Conservation (phyloP, 2,797 vertebrate species). For the Myotis planiceps region DNA sequence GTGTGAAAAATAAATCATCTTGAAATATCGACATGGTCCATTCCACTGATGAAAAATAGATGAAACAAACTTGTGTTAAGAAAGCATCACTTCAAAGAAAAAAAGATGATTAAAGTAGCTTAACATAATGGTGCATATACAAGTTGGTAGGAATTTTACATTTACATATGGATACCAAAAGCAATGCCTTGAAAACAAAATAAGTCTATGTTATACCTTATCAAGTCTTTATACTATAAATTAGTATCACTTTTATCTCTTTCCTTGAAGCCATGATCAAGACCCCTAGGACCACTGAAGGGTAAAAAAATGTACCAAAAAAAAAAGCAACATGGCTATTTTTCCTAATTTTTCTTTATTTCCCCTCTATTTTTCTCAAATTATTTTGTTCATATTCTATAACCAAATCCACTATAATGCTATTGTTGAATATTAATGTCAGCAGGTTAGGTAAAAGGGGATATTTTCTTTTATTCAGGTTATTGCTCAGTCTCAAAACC, state of each 20-base stretch:
- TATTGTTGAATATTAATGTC: neutral
- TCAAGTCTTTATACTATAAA: neutral
- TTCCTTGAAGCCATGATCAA: neutral
- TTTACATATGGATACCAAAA: neutral
- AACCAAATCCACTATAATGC: neutral
- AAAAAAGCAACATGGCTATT: neutral
- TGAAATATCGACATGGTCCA: neutral
- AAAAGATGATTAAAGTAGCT: neutral
- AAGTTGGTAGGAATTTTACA: slow-evolving; percentile 6
- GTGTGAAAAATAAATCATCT: slow-evolving; percentile 20
- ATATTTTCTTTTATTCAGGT: neutral
- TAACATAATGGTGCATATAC: neutral
- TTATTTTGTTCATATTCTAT: neutral
- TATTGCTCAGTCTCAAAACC: neutral
- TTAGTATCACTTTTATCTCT: neutral
- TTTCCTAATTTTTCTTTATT: neutral
- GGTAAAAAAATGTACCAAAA: neutral
- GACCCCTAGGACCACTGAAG: neutral
- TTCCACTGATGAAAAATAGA: slow-evolving; percentile 34
- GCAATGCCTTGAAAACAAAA: neutral
- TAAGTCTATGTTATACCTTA: neutral
- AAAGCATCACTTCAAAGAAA: neutral
- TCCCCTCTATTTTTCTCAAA: neutral
- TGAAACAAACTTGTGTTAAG: slow-evolving; percentile 1
- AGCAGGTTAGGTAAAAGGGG: neutral